Evolutionary conservation across 2,888 invertebrate genomes (phyloP).

Genomic region (Apotomis capreana): DNA sequence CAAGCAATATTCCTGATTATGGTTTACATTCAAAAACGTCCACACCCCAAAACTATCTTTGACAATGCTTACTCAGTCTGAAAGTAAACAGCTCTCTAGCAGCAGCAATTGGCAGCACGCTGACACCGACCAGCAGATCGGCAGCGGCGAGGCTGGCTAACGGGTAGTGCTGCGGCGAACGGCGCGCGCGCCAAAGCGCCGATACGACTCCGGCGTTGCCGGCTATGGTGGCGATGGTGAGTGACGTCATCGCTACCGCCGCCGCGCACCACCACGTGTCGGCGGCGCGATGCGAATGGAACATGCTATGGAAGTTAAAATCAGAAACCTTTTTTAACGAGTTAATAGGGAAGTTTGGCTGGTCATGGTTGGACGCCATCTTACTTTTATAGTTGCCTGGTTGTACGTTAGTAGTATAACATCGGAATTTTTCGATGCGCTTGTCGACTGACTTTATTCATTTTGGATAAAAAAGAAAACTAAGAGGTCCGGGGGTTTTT

Average conservation of each 20-base stretch:
- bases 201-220: slow-evolving; percentile 67
- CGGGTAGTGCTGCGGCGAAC: slow-evolving; percentile 85
- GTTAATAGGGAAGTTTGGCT: too few species aligned
- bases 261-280: slow-evolving; percentile 56
- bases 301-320: not conserved
- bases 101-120: slow-evolving; percentile 83
- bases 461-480: too few species aligned
- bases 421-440: too few species aligned
- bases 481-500: too few species aligned
- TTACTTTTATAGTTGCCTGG: too few species aligned
- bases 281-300: slow-evolving; percentile 48
- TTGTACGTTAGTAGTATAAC: too few species aligned
- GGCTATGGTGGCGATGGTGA: slow-evolving; percentile 58
- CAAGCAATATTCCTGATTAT: too few species aligned
- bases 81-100: slow-evolving; percentile 82
- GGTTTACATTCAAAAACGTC: too few species aligned
- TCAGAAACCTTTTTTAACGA: too few species aligned
- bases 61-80: slow-evolving; percentile 63
- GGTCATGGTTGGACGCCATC: too few species aligned
- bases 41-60: too few species aligned
- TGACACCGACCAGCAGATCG: slow-evolving; percentile 83
- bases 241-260: slow-evolving; percentile 57
- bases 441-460: too few species aligned
- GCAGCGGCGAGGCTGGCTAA: slow-evolving; percentile 87
- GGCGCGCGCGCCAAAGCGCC: slow-evolving; percentile 60